Evolutionary conservation across 2,888 invertebrate genomes (phyloP), one percentile per base, ranked within the genome.

Genomic region (Dinocampus coccinellae): DNA sequence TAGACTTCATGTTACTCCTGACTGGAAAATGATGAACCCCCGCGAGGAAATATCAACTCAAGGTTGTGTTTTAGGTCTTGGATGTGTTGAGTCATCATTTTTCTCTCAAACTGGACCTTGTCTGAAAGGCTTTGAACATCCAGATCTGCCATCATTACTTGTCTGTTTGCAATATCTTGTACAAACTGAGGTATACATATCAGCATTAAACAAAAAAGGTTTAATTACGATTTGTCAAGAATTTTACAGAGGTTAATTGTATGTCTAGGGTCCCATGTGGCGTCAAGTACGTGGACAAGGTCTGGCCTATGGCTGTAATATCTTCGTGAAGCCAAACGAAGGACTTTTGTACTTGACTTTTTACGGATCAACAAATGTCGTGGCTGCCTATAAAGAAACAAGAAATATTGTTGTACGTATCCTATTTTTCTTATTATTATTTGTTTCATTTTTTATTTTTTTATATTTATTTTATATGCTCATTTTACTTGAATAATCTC

Each of bases 111-210:
- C 91, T 26, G 90, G 91, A 20, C 91, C 92, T 22, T 92, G 93
- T 65, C 92, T 95, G 69, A 89, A 87, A 1, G 91, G 92, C 24
- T 92, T 91, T 84, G 87, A 88, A 61, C 87, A 91, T 84, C 87
- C 91, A 0, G 93, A 94, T 82, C 86, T 93, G 42, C 93, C 96
- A 10, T 92, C 95, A 63, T 88, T 97, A 33, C 88, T 92, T 79
- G 92, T 97, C 34, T 94, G 94, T 76, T 89, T 96, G 76, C 95
- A 96, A 88, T 97, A 97, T 89, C 91, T 97, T 79, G 93, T 92
- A 7, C 96, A 96, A 88, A 89, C 93, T 0, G 96, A 97, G 90
- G 95, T 93, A 84, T 53, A 7, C 52, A 29, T 42, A n/a, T 47
- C 33, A 65, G 36, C 0, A 2, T 3, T 16, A 22, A 3, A 61